phyloP scores from a whole-genome alignment of 2,113 vertebrate species.

The Pogonocichla stellata region DNA sequence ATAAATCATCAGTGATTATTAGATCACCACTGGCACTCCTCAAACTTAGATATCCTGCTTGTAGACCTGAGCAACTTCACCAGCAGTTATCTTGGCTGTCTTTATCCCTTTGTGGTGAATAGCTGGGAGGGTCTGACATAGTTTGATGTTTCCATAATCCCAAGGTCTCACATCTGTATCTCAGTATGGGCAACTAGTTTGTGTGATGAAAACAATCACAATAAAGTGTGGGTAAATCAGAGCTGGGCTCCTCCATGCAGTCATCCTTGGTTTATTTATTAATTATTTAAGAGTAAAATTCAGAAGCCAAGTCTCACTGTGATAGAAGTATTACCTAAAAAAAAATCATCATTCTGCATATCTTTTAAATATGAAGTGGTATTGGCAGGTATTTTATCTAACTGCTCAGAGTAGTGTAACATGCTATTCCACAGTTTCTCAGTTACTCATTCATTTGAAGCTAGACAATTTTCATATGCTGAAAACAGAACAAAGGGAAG shows the following conservation, averaged over 20 bases:
- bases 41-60: neutral
- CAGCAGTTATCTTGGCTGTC: neutral
- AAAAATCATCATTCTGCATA: neutral
- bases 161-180: neutral
- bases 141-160: conserved; percentile 1
- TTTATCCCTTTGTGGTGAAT: neutral
- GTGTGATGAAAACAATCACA: neutral
- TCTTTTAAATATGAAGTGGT: neutral
- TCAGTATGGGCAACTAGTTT: neutral
- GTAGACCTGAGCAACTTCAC: neutral
- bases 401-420: neutral
- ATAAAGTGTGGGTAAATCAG: neutral
- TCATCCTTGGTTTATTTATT: neutral
- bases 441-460: neutral
- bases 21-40: neutral
- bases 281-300: neutral
- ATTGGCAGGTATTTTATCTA: neutral
- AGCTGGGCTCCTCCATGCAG: neutral
- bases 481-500: neutral
- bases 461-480: neutral
- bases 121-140: neutral
- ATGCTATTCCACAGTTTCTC: neutral
- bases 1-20: neutral
- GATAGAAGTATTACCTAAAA: neutral
- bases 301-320: neutral